These are phyloP conservation scores for Tenebrio molitor DNA, from an alignment of 1,140 invertebrate genomes.

Conservation along the genomic window DNA sequence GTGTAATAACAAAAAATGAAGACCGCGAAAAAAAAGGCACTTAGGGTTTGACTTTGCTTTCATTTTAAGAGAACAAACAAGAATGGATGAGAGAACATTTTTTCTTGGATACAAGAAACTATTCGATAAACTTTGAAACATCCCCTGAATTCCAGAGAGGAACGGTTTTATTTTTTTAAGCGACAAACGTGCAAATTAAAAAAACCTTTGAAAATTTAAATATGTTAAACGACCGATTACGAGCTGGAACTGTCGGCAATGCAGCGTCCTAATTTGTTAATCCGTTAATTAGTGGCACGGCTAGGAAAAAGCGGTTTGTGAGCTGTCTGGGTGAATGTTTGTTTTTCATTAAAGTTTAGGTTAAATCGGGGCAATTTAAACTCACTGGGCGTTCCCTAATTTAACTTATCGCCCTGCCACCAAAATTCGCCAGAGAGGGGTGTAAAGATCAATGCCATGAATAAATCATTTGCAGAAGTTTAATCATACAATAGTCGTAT, in stretches of 20 bases:
- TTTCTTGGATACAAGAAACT: too few relatives aligned
- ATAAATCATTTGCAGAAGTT: conserved; percentile 5
- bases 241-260: conserved; percentile 1
- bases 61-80: too few relatives aligned
- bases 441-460: background rate
- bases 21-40: too few relatives aligned
- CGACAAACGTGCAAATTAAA: too few relatives aligned
- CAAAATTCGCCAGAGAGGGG: background rate
- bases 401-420: conserved; percentile 24
- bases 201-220: too few relatives aligned
- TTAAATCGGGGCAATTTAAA: conserved; percentile 36
- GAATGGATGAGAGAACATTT: too few relatives aligned
- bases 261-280: conserved; percentile 24
- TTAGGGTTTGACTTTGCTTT: too few relatives aligned
- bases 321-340: conserved; percentile 24
- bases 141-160: too few relatives aligned
- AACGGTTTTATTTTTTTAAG: too few relatives aligned
- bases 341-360: conserved; percentile 34
- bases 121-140: too few relatives aligned
- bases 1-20: too few relatives aligned
- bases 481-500: background rate
- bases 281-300: conserved; percentile 27
- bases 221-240: background rate
- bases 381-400: conserved; percentile 21
- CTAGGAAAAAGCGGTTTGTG: conserved; percentile 12